Conservation (phyloP, 1,140 invertebrate species). For the Microplitis mediator region DNA sequence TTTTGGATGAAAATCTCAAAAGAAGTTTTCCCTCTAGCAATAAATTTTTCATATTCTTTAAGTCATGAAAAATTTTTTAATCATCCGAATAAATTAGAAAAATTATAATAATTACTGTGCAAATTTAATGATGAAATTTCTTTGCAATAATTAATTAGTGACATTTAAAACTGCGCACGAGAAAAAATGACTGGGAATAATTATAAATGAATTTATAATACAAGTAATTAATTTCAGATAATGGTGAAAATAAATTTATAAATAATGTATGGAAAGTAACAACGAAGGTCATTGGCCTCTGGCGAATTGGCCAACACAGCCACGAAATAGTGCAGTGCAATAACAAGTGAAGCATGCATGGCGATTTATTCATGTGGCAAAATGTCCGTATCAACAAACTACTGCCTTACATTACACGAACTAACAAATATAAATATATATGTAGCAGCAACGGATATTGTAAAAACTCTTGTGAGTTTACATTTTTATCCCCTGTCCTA, state of each 20-base stretch:
- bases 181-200: too few relatives aligned
- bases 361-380: conserved; percentile 22
- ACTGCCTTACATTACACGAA: background rate
- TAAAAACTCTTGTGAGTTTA: conserved; percentile 17
- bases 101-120: too few relatives aligned
- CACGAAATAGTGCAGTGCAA: background rate
- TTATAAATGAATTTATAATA: too few relatives aligned
- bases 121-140: too few relatives aligned
- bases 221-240: too few relatives aligned
- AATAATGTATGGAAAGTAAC: background rate
- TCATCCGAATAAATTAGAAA: too few relatives aligned
- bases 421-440: conserved; percentile 1
- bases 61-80: too few relatives aligned
- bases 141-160: too few relatives aligned
- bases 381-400: conserved; percentile 17
- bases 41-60: too few relatives aligned
- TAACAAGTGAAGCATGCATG: background rate
- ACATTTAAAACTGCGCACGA: too few relatives aligned
- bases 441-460: background rate
- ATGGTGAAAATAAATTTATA: background rate
- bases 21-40: too few relatives aligned
- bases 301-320: background rate
- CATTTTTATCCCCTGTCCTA: background rate
- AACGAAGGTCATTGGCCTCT: conserved; percentile 2
- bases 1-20: too few relatives aligned